Base-by-base conservation (phyloP, 2,113 vertebrate genomes). In the Nothobranchius kuhntae region DNA sequence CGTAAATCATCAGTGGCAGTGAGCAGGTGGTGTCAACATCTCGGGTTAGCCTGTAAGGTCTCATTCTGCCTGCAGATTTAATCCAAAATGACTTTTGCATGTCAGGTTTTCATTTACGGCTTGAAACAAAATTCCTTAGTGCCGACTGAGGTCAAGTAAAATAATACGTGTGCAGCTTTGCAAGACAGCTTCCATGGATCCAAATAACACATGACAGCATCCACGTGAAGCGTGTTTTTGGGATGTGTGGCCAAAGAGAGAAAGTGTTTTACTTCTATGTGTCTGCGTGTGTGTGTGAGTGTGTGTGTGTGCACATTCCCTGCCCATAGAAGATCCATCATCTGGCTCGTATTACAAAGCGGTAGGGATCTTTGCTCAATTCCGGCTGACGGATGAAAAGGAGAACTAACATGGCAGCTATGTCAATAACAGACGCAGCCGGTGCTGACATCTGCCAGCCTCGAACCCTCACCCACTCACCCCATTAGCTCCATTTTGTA, bases 301-400 rank as follows among this genome's bases (percentile, higher is more conserved):
- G 65, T 21, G 9, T 53, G 64, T 66, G 42, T 57, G 50, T 38
- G 24, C 65, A 45, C 73, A 77, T 74, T 80, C 80, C 61, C 70
- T 78, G 59, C 71, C 48, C 24, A 53, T 36, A 50, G 73, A 45
- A 76, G 81, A 86, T 85, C 84, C 82, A 84, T 90, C 78, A 80
- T 88, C 86, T 86, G 83, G 89, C 42, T 90, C 84, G 65, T 61
- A 80, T 89, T 90, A 87, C 91, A 87, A 80, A 86, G 84, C 86
- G 53, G 68, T 52, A 38, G 86, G 89, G 83, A 88, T 88, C 78
- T 70, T 73, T 53, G 14, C 71, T 82, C 82, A 69, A 77, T 83
- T 88, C 83, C 52, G 63, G 75, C 78, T 84, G 75, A 82, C 24
- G 69, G 86, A 84, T 82, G 83, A 83, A 86, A 85, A 85, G 85